Evolutionary conservation across 1,140 invertebrate species (phyloP).

Genomic region (Drosophila sturtevanti): DNA sequence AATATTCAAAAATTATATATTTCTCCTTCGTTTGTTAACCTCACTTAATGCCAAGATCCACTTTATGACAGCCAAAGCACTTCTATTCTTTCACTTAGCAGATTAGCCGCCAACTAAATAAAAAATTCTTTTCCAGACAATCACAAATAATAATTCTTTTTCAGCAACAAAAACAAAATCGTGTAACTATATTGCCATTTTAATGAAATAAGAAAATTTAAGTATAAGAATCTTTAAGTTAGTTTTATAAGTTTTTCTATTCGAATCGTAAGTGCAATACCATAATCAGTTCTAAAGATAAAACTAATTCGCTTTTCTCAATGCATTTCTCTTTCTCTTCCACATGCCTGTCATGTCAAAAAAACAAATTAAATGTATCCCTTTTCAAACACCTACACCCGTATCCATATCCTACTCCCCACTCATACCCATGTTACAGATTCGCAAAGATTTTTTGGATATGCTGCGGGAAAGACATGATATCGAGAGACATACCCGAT

Average conservation of each 20-base stretch:
- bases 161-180: slow-evolving; percentile 37
- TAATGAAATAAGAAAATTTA: slow-evolving; percentile 42
- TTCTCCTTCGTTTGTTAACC: too few relatives aligned
- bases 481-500: slow-evolving; percentile 94
- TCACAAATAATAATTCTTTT: slow-evolving; percentile 58
- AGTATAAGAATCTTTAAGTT: slow-evolving; percentile 38
- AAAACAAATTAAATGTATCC: slow-evolving; percentile 20
- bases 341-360: slow-evolving; percentile 74
- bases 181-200: slow-evolving; percentile 67
- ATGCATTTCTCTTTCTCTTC: slow-evolving; percentile 66
- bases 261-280: slow-evolving; percentile 43
- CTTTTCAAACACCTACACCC: slow-evolving; percentile 40
- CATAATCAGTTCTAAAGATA: slow-evolving; percentile 45
- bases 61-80: not conserved
- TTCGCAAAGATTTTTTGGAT: slow-evolving; percentile 95
- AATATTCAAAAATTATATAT: too few relatives aligned
- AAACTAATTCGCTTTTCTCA: slow-evolving; percentile 48
- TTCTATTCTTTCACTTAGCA: slow-evolving; percentile 11
- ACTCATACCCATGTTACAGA: slow-evolving; percentile 85
- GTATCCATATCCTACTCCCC: slow-evolving; percentile 17
- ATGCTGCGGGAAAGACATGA: slow-evolving; percentile 87
- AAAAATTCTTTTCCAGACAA: slow-evolving; percentile 52
- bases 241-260: slow-evolving; percentile 12
- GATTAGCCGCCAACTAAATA: slow-evolving; percentile 27
- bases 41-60: not conserved